phyloP scores from a whole-genome alignment of 2,797 vertebrate genomes.

The Setipinna tenuifilis region DNA sequence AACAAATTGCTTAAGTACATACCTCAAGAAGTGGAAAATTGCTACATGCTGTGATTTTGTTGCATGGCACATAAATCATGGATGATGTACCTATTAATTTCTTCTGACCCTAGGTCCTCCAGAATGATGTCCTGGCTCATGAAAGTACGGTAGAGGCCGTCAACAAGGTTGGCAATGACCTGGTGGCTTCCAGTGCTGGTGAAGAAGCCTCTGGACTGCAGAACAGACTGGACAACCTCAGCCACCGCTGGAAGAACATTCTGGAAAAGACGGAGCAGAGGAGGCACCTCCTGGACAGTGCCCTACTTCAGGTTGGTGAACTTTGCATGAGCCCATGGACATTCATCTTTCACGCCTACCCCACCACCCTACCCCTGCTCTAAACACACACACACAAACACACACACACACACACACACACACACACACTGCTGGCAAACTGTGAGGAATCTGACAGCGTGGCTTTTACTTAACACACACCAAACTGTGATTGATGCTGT shows the following conservation, averaged over 20 bases:
- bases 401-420: not conserved
- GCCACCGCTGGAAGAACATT: constrained; percentile 90
- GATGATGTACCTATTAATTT: not conserved
- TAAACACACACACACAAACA: not conserved
- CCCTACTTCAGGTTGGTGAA: constrained; percentile 88
- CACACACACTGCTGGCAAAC: constrained; percentile 21
- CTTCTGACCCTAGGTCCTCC: constrained; percentile 81
- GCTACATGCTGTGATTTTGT: not conserved
- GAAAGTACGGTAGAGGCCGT: constrained; percentile 92
- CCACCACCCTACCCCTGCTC: not conserved
- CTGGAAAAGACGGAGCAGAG: constrained; percentile 90
- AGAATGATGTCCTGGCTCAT: constrained; percentile 95
- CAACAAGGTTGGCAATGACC: constrained; percentile 90
- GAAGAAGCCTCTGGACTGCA: constrained; percentile 93
- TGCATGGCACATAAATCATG: not conserved
- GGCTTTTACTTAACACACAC: constrained; percentile 34
- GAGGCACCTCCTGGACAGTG: constrained; percentile 87
- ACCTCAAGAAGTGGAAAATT: not conserved
- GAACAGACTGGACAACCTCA: constrained; percentile 89
- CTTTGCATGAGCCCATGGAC: not conserved
- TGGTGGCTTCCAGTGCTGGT: constrained; percentile 90
- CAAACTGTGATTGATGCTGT: constrained; percentile 48
- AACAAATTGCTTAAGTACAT: too few species aligned
- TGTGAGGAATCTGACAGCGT: constrained; percentile 24
- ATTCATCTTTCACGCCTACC: not conserved